A percentile compares a stretch with the other conserved stretches of the same genome.
phyloP scores from a whole-genome alignment of 1,140 invertebrate species.

The Cherax destructor region DNA sequence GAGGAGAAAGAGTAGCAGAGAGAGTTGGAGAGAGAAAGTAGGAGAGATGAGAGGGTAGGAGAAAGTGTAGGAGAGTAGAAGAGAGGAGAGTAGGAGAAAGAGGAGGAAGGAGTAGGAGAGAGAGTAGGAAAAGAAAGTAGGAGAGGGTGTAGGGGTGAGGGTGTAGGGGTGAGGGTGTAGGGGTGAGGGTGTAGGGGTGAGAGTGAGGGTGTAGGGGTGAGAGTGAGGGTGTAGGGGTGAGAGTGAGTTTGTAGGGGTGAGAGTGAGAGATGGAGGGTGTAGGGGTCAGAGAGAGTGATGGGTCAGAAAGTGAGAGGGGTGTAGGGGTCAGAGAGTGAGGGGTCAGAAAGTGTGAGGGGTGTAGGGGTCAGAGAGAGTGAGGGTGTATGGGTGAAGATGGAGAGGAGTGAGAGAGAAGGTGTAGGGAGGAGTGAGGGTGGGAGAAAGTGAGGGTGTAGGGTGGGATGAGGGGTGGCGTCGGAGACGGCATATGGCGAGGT shows the following conservation, averaged over 20 bases:
- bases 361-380: no score
- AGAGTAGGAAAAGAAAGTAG: not conserved
- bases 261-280: no score
- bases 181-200: no score
- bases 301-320: no score
- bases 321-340: no score
- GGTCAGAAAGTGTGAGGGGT: no score
- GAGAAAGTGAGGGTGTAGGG: not conserved
- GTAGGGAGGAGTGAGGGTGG: not conserved
- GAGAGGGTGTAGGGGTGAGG: not conserved
- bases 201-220: no score
- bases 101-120: not conserved
- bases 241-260: no score
- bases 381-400: not conserved
- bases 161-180: no score
- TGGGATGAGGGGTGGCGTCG: not conserved
- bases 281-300: no score
- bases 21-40: not conserved
- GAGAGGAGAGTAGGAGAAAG: conserved; percentile 5
- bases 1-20: not conserved
- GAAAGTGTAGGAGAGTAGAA: not conserved
- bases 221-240: no score
- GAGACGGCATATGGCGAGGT: not conserved
- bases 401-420: not conserved
- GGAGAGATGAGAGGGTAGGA: not conserved